Evolutionary conservation across 2,888 invertebrate genomes (phyloP), one percentile per base, ranked within the genome.

Genomic region (Pseudeuparius sepicola): DNA sequence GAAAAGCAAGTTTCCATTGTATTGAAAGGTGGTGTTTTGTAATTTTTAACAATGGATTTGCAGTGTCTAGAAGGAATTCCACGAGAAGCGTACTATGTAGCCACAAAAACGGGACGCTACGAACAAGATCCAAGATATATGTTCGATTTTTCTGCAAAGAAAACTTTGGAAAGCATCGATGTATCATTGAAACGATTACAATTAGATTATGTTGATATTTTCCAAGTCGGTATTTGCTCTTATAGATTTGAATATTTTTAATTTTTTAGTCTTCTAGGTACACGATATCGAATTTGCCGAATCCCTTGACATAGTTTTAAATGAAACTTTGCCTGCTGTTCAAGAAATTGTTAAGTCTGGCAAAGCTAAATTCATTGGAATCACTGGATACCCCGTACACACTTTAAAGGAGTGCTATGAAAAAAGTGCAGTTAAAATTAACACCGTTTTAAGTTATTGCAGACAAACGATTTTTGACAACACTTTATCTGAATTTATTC

Each of bases 31-130:
- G 24, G 13, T 7, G 6, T 20, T 20, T 20, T 20, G n/a, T n/a
- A 20, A 20, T 7, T 7, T n/a, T 7, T 7, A n/a, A 20, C 7
- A 20, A 27, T 17, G 20, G 33, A 36, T 25, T 52, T 53, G 31
- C 50, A 80, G 79, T 89, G 87, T 1, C 64, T 94, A 2, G 67
- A 73, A 51, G 73, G 67, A 31, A 67, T 94, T 34, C 93, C 93
- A 0, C 67, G 96, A 20, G 57, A 79, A 39, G 71, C 86, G 0
- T 96, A 81, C 60, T 90, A 84, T 55, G 70, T 96, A 29, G 88
- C 79, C n/a, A 92, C 92, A 15, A 96, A 96, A 70, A 82, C 87
- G 4, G 88, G 88, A 4, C 74, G 93, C 14, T 94, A 93, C 55
- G 79, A 80, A 39, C 61, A 66, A 32, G 70, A 76, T 35, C 69